Percentiles rank a stretch among this genome's conserved stretches.
phyloP scores from a whole-genome alignment of 1,140 invertebrate genomes.

The Colletes latitarsis region DNA sequence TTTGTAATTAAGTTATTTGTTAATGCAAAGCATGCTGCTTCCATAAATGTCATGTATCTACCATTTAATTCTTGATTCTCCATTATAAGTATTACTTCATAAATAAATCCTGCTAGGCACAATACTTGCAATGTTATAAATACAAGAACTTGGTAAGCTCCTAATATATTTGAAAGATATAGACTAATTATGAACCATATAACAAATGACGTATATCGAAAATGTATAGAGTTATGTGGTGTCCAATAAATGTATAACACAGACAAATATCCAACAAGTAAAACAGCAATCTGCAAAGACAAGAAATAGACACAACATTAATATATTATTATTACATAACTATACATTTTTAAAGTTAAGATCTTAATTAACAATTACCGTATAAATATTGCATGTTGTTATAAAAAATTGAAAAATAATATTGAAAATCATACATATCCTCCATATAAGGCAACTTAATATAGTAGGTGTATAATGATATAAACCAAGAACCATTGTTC shows the following conservation, averaged over 20 bases:
- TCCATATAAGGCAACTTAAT: slow-evolving; percentile 80
- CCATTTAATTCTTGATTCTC: slow-evolving; percentile 74
- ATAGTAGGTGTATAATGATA: slow-evolving; percentile 83
- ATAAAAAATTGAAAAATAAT: slow-evolving; percentile 77
- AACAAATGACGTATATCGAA: slow-evolving; percentile 82
- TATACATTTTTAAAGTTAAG: neutral
- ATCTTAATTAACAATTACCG: slow-evolving; percentile 68
- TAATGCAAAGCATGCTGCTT: slow-evolving; percentile 71
- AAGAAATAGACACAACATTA: slow-evolving; percentile 7
- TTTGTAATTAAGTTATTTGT: slow-evolving; percentile 60
- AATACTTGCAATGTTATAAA: slow-evolving; percentile 82
- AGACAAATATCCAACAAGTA: slow-evolving; percentile 80
- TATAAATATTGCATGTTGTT: slow-evolving; percentile 78
- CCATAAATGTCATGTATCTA: slow-evolving; percentile 73
- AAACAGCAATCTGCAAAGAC: slow-evolving; percentile 78
- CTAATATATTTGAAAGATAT: slow-evolving; percentile 83
- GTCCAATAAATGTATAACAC: slow-evolving; percentile 83
- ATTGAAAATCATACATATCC: slow-evolving; percentile 74
- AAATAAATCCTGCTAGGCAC: slow-evolving; percentile 82
- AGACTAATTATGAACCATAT: slow-evolving; percentile 85
- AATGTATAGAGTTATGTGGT: slow-evolving; percentile 82
- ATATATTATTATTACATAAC: neutral
- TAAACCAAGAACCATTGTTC: slow-evolving; percentile 70
- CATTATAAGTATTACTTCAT: slow-evolving; percentile 80
- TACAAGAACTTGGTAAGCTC: slow-evolving; percentile 83